Evolutionary conservation across 2,888 invertebrate species (phyloP).

Genomic region (Pheosia gnoma): DNA sequence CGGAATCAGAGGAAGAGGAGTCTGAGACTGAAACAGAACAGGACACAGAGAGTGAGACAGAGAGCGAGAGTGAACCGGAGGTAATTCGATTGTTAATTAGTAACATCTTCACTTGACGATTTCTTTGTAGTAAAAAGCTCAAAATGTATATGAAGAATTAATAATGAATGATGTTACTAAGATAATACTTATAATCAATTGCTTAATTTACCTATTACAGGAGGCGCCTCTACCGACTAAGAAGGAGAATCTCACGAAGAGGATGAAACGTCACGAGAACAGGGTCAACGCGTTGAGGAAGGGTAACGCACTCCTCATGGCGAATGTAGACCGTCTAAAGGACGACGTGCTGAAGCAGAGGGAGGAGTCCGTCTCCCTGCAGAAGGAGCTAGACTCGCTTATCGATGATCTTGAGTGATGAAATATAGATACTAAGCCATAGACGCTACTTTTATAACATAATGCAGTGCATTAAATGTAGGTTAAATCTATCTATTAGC

Average conservation of each 20-base stretch:
- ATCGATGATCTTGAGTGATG: constrained; percentile 91
- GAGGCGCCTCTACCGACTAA: constrained; percentile 87
- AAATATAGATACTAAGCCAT: not conserved
- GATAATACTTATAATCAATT: no score
- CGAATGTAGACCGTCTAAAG: constrained; percentile 93
- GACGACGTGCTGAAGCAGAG: constrained; percentile 93
- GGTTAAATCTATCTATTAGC: no score
- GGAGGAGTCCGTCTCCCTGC: constrained; percentile 89
- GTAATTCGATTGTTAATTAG: constrained; percentile 48
- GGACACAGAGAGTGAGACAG: constrained; percentile 87
- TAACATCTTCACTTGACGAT: no score
- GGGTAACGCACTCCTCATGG: constrained; percentile 93
- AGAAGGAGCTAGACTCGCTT: constrained; percentile 94
- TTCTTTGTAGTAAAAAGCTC: no score
- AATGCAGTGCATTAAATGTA: no score
- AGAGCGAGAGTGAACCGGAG: constrained; percentile 87
- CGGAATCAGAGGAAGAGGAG: constrained; percentile 82
- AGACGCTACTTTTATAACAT: not conserved
- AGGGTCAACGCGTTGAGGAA: constrained; percentile 92
- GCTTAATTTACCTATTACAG: constrained; percentile 52
- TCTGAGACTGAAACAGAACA: constrained; percentile 87
- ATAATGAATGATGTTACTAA: no score
- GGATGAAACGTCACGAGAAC: constrained; percentile 90
- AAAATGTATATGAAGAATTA: no score
- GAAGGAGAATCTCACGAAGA: constrained; percentile 86